Conservation (phyloP, 1,140 invertebrate genomes). For the Hesperophylax magnus region DNA sequence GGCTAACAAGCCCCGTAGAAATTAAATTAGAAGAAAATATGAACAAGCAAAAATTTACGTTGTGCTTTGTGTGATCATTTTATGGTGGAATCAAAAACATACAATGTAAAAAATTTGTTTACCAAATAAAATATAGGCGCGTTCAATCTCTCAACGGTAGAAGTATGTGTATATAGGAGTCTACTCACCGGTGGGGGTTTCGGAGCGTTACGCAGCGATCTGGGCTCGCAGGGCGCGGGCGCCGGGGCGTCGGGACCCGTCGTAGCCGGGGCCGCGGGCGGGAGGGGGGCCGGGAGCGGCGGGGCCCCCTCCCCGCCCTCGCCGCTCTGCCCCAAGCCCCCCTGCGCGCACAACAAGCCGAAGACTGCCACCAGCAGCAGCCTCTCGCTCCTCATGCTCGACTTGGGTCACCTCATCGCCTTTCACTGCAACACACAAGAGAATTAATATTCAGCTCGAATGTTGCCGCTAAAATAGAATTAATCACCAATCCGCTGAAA, state of each 20-base stretch:
- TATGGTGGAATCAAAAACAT: no score
- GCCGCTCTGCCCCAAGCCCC: background rate
- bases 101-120: no score
- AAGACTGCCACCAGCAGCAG: slow-evolving; percentile 54
- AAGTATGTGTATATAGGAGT: background rate
- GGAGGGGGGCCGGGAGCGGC: background rate
- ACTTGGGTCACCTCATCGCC: slow-evolving; percentile 56
- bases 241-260: slow-evolving; percentile 19
- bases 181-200: slow-evolving; percentile 39
- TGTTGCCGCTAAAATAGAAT: no score
- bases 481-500: no score
- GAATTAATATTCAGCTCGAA: no score
- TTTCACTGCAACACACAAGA: slow-evolving; percentile 32
- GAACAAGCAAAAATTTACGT: no score
- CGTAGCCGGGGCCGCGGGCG: background rate
- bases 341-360: slow-evolving; percentile 37
- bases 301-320: slow-evolving; percentile 7
- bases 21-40: no score
- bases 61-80: no score
- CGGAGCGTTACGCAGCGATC: slow-evolving; percentile 25
- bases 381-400: slow-evolving; percentile 53
- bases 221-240: slow-evolving; percentile 28
- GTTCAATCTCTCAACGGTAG: no score
- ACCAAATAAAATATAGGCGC: no score
- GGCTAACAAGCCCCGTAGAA: no score